Evolutionary conservation across 2,797 vertebrate species (phyloP).

Genomic region (Margarornis squamiger): DNA sequence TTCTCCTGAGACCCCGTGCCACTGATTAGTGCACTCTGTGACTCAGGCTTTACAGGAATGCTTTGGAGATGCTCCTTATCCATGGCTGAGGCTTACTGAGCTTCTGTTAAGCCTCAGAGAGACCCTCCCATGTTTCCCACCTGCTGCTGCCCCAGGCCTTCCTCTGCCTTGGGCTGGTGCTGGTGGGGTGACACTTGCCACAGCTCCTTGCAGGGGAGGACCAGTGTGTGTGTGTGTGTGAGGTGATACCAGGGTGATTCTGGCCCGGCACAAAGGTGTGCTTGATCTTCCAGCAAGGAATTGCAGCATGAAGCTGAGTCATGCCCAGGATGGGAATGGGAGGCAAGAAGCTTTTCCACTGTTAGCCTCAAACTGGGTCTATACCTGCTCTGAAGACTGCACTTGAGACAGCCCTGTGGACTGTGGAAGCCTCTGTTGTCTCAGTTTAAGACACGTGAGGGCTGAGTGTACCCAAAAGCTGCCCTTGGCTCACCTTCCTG

Average conservation of each 20-base stretch:
- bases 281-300: not conserved
- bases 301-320: not conserved
- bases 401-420: not conserved
- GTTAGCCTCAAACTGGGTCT: not conserved
- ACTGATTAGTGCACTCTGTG: not conserved
- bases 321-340: not conserved
- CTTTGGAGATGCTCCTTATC: not conserved
- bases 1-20: not conserved
- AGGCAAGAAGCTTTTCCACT: not conserved
- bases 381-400: not conserved
- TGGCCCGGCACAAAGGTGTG: not conserved
- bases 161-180: not conserved
- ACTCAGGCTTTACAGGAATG: not conserved
- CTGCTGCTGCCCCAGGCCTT: not conserved
- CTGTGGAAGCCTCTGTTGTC: not conserved
- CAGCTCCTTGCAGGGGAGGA: not conserved
- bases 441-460: not conserved
- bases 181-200: not conserved
- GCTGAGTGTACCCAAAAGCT: not conserved
- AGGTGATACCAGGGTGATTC: not conserved
- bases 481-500: not conserved
- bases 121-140: not conserved
- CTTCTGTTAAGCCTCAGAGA: not conserved
- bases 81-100: not conserved
- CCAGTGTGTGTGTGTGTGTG: rapidly evolving